Conservation (phyloP, 2,113 vertebrate genomes). For the Psammodynastes pulverulentus region DNA sequence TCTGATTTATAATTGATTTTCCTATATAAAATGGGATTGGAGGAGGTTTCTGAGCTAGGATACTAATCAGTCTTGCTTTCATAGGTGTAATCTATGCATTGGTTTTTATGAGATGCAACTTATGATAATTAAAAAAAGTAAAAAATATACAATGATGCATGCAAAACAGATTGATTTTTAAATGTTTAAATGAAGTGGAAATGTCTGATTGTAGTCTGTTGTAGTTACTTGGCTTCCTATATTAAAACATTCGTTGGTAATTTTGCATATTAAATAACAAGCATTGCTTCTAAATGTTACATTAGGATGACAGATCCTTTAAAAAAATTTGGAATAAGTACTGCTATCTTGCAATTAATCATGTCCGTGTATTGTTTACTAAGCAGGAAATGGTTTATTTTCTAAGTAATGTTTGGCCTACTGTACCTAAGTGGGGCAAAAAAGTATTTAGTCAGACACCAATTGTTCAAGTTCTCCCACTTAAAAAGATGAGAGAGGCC, state of each 20-base stretch:
- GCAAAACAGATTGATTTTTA: neutral
- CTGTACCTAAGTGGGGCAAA: no score
- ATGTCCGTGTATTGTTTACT: neutral
- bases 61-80: neutral
- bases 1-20: neutral
- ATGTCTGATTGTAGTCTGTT: conserved; percentile 6
- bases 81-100: neutral
- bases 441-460: no score
- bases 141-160: neutral
- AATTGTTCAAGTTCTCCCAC: no score
- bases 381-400: neutral
- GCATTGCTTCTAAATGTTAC: neutral
- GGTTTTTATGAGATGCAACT: neutral
- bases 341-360: neutral
- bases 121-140: neutral
- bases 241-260: neutral
- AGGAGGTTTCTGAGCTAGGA: neutral
- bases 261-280: accelerated
- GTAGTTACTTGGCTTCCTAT: accelerated
- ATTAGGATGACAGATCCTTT: neutral
- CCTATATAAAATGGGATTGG: neutral
- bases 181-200: conserved; percentile 58
- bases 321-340: neutral
- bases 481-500: no score
- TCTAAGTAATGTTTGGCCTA: neutral